These are phyloP conservation scores for Chironomus tentans DNA, from an alignment of 2,888 invertebrate species.

Conservation along the genomic window DNA sequence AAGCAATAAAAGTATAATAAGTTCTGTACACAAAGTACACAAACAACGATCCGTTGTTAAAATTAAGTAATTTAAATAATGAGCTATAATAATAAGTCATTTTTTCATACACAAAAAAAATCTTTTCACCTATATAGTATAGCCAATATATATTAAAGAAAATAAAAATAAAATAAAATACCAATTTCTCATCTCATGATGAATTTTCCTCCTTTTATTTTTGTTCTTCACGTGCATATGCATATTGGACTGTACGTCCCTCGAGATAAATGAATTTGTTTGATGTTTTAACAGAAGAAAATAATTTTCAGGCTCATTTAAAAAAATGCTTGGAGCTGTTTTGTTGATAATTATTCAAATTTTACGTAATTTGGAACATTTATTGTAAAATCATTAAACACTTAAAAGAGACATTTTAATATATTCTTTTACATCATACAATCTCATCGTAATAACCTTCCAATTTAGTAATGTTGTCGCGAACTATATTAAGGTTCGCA, in stretches of 20 bases:
- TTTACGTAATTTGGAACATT: not conserved
- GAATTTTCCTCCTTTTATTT: not conserved
- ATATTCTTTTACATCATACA: not conserved
- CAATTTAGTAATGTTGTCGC: not conserved
- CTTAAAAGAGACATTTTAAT: constrained; percentile 6
- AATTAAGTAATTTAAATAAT: constrained; percentile 23
- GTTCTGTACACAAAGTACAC: not conserved
- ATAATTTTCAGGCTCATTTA: not conserved
- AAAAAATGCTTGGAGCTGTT: not conserved
- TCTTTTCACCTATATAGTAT: not conserved
- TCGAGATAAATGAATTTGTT: not conserved
- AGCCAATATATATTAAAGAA: not conserved
- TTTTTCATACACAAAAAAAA: not conserved
- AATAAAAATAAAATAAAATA: constrained; percentile 8
- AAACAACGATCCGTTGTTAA: not conserved
- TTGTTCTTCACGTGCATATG: not conserved
- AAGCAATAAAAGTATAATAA: constrained; percentile 1
- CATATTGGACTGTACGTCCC: not conserved
- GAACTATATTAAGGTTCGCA: not conserved
- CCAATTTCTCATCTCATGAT: constrained; percentile 6
- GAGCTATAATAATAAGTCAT: constrained; percentile 14
- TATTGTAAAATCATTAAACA: not conserved
- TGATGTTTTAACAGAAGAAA: not conserved
- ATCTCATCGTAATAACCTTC: not conserved
- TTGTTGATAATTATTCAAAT: constrained; percentile 2